Evolutionary conservation across 2,113 vertebrate genomes (phyloP).

Genomic region (Cairina moschata): DNA sequence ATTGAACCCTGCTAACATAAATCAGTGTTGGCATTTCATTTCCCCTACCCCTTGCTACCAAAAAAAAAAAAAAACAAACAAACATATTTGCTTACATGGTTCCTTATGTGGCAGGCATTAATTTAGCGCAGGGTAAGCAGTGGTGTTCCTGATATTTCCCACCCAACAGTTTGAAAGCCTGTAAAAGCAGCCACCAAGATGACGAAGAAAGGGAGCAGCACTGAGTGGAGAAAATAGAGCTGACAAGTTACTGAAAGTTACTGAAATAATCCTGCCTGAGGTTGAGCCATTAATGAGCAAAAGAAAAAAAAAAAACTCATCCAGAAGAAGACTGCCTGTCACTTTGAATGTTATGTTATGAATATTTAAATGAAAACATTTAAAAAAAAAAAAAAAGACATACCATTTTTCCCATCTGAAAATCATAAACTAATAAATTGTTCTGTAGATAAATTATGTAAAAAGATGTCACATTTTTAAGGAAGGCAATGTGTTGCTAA

Average conservation of each 20-base stretch:
- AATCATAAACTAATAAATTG: background rate
- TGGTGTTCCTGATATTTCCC: conserved; percentile 72
- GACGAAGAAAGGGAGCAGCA: background rate
- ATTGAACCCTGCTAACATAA: background rate
- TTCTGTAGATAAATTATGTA: background rate
- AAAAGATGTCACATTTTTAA: background rate
- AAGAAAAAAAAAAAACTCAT: conserved; percentile 43
- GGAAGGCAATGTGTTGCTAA: background rate
- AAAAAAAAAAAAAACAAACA: background rate
- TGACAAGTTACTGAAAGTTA: conserved; percentile 39
- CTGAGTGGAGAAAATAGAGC: background rate
- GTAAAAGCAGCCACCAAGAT: conserved; percentile 28
- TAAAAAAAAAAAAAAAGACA: background rate
- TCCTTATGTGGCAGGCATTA: conserved; percentile 32
- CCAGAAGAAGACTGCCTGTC: background rate
- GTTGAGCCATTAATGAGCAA: conserved; percentile 32
- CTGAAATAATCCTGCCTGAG: conserved; percentile 35
- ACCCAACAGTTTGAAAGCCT: conserved; percentile 17
- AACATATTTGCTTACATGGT: background rate
- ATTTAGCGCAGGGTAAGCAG: conserved; percentile 63
- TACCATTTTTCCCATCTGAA: background rate
- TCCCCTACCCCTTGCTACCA: background rate
- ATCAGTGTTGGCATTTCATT: conserved; percentile 56
- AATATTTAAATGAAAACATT: conserved; percentile 38
- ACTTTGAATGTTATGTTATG: conserved; percentile 21